A percentile compares a stretch with the other conserved stretches of the same genome.
Conservation (phyloP, 1,140 invertebrate species). For the Phocides pigmalion region DNA sequence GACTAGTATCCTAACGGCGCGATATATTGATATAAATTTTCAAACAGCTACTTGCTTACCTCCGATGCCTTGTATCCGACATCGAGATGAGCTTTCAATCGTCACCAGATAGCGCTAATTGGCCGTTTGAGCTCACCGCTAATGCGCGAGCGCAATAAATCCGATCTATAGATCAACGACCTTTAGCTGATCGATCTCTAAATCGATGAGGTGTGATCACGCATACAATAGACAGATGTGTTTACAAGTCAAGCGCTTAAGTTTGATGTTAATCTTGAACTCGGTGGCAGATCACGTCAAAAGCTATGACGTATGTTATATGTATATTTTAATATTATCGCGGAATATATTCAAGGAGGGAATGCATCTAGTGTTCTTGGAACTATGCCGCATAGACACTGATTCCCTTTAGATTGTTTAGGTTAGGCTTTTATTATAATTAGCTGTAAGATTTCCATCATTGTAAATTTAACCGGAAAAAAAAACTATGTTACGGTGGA, state of each 20-base stretch:
- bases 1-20: too few relatives aligned
- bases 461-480: too few relatives aligned
- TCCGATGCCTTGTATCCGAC: slow-evolving; percentile 1
- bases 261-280: background rate
- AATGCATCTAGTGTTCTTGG: too few relatives aligned
- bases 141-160: slow-evolving; percentile 68
- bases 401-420: too few relatives aligned
- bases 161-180: slow-evolving; percentile 51
- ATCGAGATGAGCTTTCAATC: slow-evolving; percentile 61
- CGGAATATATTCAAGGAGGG: too few relatives aligned
- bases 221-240: slow-evolving; percentile 21
- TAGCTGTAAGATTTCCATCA: too few relatives aligned
- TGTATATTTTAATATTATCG: too few relatives aligned
- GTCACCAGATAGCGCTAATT: slow-evolving; percentile 76
- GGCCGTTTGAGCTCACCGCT: slow-evolving; percentile 73
- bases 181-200: slow-evolving; percentile 14
- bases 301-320: background rate
- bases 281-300: background rate
- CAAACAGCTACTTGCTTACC: slow-evolving; percentile 22
- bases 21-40: too few relatives aligned
- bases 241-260: slow-evolving; percentile 20
- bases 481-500: too few relatives aligned
- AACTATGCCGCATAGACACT: too few relatives aligned
- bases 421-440: too few relatives aligned
- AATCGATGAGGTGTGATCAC: slow-evolving; percentile 28